Base-by-base conservation (phyloP, 2,888 invertebrate species). In the Itoplectis maculator region DNA sequence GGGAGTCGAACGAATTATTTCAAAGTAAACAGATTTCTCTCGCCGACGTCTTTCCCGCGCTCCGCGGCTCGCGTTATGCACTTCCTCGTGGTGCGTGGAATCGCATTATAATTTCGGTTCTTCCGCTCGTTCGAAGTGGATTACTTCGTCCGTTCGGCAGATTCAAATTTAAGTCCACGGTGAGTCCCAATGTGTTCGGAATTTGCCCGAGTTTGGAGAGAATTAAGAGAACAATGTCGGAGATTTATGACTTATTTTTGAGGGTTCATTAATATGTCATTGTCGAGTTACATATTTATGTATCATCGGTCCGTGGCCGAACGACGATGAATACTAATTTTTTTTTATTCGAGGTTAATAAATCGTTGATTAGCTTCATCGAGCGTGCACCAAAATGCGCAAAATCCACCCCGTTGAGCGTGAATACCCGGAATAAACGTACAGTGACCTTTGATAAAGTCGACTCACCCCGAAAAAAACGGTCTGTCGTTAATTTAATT, bases 11-110 rank as follows among this genome's bases (percentile, higher is more conserved):
- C 68, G 35, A 73, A 79, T 73, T 68, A 74, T 61, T 74, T 59
- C 40, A 78, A 65, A 72, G 78, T 78, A 72, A 78, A 66, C 61
- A 66, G 37, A 42, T 11, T 59, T 56, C 6, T 15, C 49, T 54
- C 54, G 8, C 11, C 51, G 56, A 78, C 29, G n/a, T 70, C 42
- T 70, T 70, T 42, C 45, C 29, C 3, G 37, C 63, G 51, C 29
- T 35, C 29, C 3, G 37, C 63, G 51, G 35, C 18, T 49, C 1
- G 51, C 29, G 51, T 40, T 4, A n/a, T n/a, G 18, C 20, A 73
- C 45, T 47, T 54, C n/a, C 29, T 29, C 29, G 2, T 11, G 3
- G 54, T 23, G 6, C 8, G 23, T 3, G 13, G 20, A 51, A 15
- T 51, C 13, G 23, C 54, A 54, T 54, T 54, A 54, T 23, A 54